Evolutionary conservation across 2,113 vertebrate species (phyloP), one percentile per base, ranked within the genome.

Genomic region (Paramisgurnus dabryanus): DNA sequence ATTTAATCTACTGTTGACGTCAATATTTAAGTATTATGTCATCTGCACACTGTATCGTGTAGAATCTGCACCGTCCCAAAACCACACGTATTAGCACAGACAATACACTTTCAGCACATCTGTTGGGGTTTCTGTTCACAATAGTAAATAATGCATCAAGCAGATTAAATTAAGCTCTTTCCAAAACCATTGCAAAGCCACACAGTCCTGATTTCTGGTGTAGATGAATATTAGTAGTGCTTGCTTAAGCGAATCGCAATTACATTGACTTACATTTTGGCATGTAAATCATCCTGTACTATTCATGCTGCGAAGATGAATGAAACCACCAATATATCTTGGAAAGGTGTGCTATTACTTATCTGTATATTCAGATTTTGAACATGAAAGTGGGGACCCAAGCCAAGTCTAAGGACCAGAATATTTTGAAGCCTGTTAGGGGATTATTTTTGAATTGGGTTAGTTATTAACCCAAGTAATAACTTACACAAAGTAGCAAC

Each of bases 81-180:
- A 11, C 27, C 22, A 57, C 13, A 57, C 53, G 27, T 57, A 57
- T 57, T 57, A 57, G 53, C 53, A n/a, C 15, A n/a, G 15, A 15
- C 13, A 17, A 7, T 58, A 18, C 7, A 58, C 17, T 58, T 58
- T 75, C 6, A 49, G 58, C 34, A 13, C 45, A 64, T 75, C 57
- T 39, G 41, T 64, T 75, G 58, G 34, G 41, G 58, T 49, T 64
- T 75, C 72, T 64, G 43, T 17, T 11, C 22, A 45, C n/a, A 55
- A 40, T 17, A 40, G 34, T 55, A 74, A 74, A 61, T 61, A 61
- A 61, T 13, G 5, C 9, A 47, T 45, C 11, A 47, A 64, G 58
- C 41, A 75, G 41, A 47, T 75, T 47, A 27, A 72, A 58, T 60
- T 15, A 4, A 75, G 47, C 11, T 49, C 12, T 63, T 43, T 55